These are phyloP conservation scores for Tetranychus urticae DNA, from an alignment of 1,140 invertebrate species.

Conservation along the genomic window DNA sequence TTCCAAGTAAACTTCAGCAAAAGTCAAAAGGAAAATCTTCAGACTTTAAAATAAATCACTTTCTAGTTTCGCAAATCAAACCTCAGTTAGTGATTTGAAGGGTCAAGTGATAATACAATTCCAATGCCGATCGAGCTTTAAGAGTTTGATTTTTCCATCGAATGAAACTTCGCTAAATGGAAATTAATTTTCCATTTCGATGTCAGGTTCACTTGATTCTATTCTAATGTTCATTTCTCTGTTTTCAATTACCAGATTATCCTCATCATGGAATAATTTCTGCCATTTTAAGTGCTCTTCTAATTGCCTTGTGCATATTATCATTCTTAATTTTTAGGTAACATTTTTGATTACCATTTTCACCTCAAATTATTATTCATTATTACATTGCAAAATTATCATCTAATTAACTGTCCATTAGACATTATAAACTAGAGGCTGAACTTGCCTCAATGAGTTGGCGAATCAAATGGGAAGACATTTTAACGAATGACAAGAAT, in stretches of 20 bases:
- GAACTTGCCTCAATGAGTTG: slow-evolving; percentile 88
- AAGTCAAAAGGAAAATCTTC: too few species aligned
- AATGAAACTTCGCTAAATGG: too few species aligned
- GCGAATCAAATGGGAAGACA: slow-evolving; percentile 64
- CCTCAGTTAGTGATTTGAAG: too few species aligned
- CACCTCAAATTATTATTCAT: not conserved
- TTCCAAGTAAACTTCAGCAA: too few species aligned
- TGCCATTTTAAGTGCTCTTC: not conserved
- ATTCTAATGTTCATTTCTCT: too few species aligned
- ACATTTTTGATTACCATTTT: not conserved
- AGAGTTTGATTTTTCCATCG: too few species aligned
- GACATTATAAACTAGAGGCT: slow-evolving; percentile 70
- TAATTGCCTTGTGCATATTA: not conserved
- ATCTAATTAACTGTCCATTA: slow-evolving; percentile 17
- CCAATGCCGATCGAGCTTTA: too few species aligned
- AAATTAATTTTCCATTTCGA: too few species aligned
- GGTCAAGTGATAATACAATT: too few species aligned
- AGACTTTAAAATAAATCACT: too few species aligned
- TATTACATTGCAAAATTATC: not conserved
- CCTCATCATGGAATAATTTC: not conserved
- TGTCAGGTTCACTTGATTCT: too few species aligned
- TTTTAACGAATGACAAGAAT: slow-evolving; percentile 18
- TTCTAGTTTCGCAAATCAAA: too few species aligned
- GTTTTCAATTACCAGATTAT: not conserved
- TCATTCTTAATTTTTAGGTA: not conserved